Conservation (phyloP, 2,797 vertebrate genomes). For the Podarcis lilfordi region DNA sequence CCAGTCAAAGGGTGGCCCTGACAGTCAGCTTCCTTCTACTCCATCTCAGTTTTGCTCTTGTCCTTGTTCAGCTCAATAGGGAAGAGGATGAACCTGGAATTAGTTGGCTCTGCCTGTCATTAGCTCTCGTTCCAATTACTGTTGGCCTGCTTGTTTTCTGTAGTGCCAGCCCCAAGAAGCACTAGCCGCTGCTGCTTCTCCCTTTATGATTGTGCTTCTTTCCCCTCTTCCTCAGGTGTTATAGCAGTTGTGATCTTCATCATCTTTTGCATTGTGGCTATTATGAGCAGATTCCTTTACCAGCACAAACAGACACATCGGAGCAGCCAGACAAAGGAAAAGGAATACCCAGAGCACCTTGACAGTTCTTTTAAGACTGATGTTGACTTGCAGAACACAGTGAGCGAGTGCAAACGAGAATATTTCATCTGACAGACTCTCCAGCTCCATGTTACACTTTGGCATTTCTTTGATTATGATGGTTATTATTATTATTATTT, state of each 20-base stretch:
- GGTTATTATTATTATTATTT: slow-evolving; percentile 22
- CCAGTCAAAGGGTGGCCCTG: too few species aligned
- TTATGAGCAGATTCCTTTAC: slow-evolving; percentile 90
- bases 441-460: slow-evolving; percentile 56
- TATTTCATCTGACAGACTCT: slow-evolving; percentile 91
- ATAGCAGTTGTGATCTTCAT: slow-evolving; percentile 94
- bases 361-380: slow-evolving; percentile 84
- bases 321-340: slow-evolving; percentile 82
- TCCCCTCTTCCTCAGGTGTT: slow-evolving; percentile 81
- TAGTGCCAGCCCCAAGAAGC: too few species aligned
- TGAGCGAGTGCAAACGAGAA: slow-evolving; percentile 92
- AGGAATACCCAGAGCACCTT: slow-evolving; percentile 86
- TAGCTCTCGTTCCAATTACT: neutral
- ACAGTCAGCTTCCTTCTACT: too few species aligned
- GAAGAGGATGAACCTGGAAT: too few species aligned
- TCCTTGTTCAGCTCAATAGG: too few species aligned
- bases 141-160: neutral
- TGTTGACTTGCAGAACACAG: slow-evolving; percentile 89
- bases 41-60: too few species aligned
- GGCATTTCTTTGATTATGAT: slow-evolving; percentile 30
- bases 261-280: slow-evolving; percentile 87
- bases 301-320: slow-evolving; percentile 86
- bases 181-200: neutral
- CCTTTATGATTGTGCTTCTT: neutral
- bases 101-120: too few species aligned